Conservation (phyloP, 2,113 vertebrate genomes). For the Chionomys nivalis region DNA sequence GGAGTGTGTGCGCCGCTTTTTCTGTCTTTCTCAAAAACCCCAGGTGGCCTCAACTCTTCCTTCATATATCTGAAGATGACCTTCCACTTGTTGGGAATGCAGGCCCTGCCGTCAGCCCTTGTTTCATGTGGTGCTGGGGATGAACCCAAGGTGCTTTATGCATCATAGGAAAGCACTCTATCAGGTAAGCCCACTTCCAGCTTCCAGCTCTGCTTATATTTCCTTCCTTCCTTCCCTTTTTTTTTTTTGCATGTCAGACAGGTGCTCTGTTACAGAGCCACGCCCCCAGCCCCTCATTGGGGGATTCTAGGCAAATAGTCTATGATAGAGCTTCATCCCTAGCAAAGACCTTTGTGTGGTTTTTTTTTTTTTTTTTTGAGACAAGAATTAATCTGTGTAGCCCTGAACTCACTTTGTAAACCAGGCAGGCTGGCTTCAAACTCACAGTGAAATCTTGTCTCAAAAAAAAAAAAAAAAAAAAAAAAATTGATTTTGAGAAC, state of each 20-base stretch:
- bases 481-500: neutral
- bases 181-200: neutral
- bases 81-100: neutral
- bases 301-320: neutral
- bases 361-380: neutral
- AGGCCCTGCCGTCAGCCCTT: neutral
- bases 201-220: neutral
- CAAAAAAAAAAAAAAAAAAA: neutral
- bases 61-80: neutral
- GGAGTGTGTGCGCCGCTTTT: neutral
- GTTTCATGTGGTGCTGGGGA: neutral
- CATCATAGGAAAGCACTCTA: neutral
- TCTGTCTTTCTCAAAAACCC: neutral
- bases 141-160: neutral
- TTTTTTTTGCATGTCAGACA: no score
- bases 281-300: neutral
- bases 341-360: neutral
- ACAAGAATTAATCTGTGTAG: neutral
- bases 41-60: neutral
- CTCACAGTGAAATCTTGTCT: neutral
- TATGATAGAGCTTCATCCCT: neutral
- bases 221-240: no score
- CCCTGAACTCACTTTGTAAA: neutral
- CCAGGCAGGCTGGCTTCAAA: no score
- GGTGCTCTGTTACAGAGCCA: no score